Percentiles rank a stretch among this genome's conserved stretches.
These are phyloP conservation scores for Troglohyphantes excavatus DNA, from an alignment of 2,888 invertebrate genomes.

Conservation along the genomic window DNA sequence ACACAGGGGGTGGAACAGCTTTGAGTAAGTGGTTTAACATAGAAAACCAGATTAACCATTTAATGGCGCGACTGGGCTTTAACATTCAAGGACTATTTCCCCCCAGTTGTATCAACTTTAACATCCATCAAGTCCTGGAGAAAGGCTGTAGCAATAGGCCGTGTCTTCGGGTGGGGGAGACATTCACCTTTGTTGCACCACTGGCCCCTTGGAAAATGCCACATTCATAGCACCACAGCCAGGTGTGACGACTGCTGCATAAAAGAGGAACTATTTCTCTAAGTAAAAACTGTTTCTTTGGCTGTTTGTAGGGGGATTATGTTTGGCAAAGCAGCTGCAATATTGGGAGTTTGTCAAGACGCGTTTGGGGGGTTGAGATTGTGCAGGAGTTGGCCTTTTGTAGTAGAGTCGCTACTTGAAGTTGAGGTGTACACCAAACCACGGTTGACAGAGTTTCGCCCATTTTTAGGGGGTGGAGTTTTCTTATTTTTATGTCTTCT, in stretches of 20 bases:
- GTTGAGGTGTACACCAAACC: slow-evolving; percentile 35
- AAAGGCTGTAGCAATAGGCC: slow-evolving; percentile 21
- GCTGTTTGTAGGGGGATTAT: slow-evolving; percentile 66
- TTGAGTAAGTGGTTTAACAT: slow-evolving; percentile 70
- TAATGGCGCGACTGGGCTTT: slow-evolving; percentile 42
- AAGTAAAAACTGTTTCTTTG: slow-evolving; percentile 72
- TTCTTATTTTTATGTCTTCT: not conserved
- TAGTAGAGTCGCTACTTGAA: slow-evolving; percentile 47
- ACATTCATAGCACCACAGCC: slow-evolving; percentile 48
- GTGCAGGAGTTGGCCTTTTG: not conserved
- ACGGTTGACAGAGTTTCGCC: slow-evolving; percentile 2
- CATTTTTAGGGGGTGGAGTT: not conserved
- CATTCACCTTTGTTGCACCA: slow-evolving; percentile 1
- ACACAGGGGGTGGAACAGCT: slow-evolving; percentile 6
- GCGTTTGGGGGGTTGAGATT: slow-evolving; percentile 22
- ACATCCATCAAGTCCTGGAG: slow-evolving; percentile 2
- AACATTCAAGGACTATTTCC: not conserved
- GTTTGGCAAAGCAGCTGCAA: slow-evolving; percentile 60
- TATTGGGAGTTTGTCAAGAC: slow-evolving; percentile 34
- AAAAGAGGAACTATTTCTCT: slow-evolving; percentile 60
- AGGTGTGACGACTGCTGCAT: slow-evolving; percentile 72
- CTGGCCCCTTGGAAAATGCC: slow-evolving; percentile 19
- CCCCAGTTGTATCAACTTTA: slow-evolving; percentile 37
- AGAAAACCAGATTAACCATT: slow-evolving; percentile 73
- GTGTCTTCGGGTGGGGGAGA: slow-evolving; percentile 22